Evolutionary conservation across 2,797 vertebrate species (phyloP).

Genomic region (Spinus olivaceus): DNA sequence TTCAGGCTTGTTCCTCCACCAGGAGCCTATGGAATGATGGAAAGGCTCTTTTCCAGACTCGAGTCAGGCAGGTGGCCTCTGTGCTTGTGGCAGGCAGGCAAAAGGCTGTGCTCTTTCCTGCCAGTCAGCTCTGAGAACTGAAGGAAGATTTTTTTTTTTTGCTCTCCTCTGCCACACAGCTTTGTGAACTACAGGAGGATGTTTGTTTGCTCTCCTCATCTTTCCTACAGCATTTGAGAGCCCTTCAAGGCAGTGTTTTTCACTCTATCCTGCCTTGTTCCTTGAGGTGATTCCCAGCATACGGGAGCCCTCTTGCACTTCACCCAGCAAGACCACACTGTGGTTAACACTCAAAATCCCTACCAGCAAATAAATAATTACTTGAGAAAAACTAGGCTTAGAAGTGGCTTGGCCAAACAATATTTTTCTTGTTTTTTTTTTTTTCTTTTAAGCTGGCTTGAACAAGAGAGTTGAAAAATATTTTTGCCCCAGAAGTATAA

Average conservation of each 20-base stretch:
- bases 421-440: background rate
- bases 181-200: background rate
- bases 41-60: background rate
- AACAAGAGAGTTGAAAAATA: background rate
- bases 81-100: background rate
- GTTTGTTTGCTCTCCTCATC: background rate
- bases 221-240: background rate
- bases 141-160: background rate
- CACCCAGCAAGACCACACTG: fast-evolving
- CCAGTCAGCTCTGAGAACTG: background rate
- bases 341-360: background rate
- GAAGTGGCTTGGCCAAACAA: background rate
- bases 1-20: background rate
- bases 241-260: background rate
- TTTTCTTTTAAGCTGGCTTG: background rate
- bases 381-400: background rate
- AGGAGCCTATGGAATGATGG: fast-evolving
- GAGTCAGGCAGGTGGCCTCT: background rate
- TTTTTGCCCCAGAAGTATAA: background rate
- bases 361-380: background rate
- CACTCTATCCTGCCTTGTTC: fast-evolving
- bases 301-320: background rate
- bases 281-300: background rate
- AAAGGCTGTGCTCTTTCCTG: background rate
- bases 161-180: background rate